Conservation (phyloP, 2,113 vertebrate genomes). For the Zosterops borbonicus region DNA sequence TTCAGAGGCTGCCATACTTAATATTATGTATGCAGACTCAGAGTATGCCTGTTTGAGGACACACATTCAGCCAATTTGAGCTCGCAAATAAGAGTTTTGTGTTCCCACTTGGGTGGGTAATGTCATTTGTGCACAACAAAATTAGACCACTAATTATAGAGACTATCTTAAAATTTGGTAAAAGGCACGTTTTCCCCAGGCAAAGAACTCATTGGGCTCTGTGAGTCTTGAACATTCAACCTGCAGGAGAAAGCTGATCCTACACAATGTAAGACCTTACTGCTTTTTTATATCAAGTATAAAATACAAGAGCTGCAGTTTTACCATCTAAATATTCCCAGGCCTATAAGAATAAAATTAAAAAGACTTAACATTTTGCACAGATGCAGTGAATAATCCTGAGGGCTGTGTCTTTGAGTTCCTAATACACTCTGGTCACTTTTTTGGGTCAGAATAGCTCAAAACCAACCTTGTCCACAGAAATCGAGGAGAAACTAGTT, state of each 20-base stretch:
- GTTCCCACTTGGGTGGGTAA: constrained; percentile 41
- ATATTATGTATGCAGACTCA: background rate
- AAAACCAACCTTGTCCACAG: constrained; percentile 56
- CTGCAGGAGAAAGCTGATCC: background rate
- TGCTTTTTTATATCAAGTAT: background rate
- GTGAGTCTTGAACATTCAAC: background rate
- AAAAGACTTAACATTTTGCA: background rate
- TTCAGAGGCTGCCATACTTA: background rate
- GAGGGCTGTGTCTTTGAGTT: background rate
- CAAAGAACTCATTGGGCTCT: background rate
- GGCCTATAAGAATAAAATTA: background rate
- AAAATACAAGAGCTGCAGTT: background rate
- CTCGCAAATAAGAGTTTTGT: background rate
- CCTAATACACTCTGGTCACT: constrained; percentile 8
- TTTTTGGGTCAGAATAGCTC: constrained; percentile 14
- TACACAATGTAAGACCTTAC: background rate
- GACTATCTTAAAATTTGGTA: constrained; percentile 40
- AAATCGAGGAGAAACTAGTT: constrained; percentile 45
- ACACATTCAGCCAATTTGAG: constrained; percentile 2
- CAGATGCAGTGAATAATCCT: background rate
- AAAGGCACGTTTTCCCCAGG: background rate
- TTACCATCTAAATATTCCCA: background rate
- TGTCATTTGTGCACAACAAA: background rate
- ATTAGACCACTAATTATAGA: constrained; percentile 62
- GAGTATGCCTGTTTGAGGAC: background rate